phyloP scores from a whole-genome alignment of 2,113 vertebrate species.

The Pogonocichla stellata region DNA sequence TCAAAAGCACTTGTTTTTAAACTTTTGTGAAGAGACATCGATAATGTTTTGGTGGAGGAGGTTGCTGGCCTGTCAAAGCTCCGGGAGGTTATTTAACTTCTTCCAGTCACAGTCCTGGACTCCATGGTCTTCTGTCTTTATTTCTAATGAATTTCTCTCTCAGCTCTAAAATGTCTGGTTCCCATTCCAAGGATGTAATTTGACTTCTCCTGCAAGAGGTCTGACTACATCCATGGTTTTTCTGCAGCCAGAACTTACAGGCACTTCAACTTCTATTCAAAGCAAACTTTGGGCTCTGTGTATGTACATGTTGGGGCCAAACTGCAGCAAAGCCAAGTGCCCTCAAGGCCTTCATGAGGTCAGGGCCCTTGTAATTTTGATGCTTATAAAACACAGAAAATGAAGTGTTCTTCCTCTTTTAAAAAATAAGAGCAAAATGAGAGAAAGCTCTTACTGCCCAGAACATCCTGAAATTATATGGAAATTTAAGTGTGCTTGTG shows the following conservation, averaged over 20 bases:
- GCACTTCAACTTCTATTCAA: neutral
- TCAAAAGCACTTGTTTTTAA: neutral
- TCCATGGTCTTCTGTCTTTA: neutral
- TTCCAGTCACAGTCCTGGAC: slow-evolving; percentile 6
- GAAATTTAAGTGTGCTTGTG: neutral
- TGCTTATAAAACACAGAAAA: neutral
- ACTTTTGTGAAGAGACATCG: slow-evolving; percentile 4
- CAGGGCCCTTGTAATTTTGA: neutral
- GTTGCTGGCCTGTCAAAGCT: slow-evolving; percentile 17
- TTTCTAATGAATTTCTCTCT: slow-evolving; percentile 22
- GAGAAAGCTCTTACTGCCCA: neutral
- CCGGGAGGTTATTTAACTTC: neutral
- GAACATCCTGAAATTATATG: neutral
- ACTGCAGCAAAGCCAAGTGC: neutral
- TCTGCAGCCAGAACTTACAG: neutral
- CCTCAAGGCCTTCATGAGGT: neutral
- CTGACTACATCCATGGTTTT: neutral
- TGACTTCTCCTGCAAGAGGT: slow-evolving; percentile 17
- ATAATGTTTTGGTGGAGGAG: slow-evolving; percentile 29
- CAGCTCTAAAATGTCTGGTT: slow-evolving; percentile 39
- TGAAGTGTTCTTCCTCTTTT: neutral
- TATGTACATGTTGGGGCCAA: neutral
- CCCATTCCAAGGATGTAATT: slow-evolving; percentile 9
- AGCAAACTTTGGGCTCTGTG: neutral
- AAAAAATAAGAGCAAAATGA: neutral